A percentile compares a stretch with the other conserved stretches of the same genome.
Evolutionary conservation across 1,140 invertebrate genomes (phyloP).

Genomic region (Condylostylus longicornis): DNA sequence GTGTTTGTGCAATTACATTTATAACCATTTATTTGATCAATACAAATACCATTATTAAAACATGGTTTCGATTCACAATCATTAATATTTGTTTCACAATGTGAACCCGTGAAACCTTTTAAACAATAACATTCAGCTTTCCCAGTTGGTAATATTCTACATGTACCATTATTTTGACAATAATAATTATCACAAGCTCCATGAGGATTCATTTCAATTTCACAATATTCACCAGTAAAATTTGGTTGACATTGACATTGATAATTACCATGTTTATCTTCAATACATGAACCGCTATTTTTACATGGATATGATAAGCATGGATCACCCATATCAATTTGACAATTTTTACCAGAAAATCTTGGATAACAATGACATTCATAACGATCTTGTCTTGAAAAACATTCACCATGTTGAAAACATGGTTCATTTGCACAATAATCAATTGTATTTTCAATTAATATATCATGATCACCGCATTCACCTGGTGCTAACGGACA

Average conservation of each 20-base stretch:
- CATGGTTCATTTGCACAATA: constrained; percentile 65
- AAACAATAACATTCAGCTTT: constrained; percentile 47
- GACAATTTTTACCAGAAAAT: constrained; percentile 70
- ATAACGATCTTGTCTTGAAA: constrained; percentile 55
- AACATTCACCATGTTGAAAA: constrained; percentile 62
- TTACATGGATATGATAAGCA: constrained; percentile 55
- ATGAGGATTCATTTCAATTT: constrained; percentile 52
- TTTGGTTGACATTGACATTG: constrained; percentile 54
- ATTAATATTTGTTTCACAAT: constrained; percentile 53
- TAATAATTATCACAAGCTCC: constrained; percentile 57
- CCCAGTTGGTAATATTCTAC: constrained; percentile 39
- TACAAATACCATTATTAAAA: constrained; percentile 66
- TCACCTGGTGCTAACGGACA: constrained; percentile 54
- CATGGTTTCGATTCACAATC: constrained; percentile 63
- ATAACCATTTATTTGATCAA: constrained; percentile 61
- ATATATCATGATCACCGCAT: constrained; percentile 46
- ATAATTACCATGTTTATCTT: constrained; percentile 60
- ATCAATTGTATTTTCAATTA: constrained; percentile 42
- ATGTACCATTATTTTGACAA: constrained; percentile 56
- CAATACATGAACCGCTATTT: constrained; percentile 57
- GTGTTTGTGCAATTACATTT: constrained; percentile 58
- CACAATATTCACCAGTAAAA: constrained; percentile 63
- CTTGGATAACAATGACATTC: constrained; percentile 62
- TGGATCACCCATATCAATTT: constrained; percentile 56
- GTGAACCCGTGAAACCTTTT: constrained; percentile 44